These are phyloP conservation scores for Megaustenia siamemsis DNA, from an alignment of 2,888 invertebrate genomes.

Conservation along the genomic window DNA sequence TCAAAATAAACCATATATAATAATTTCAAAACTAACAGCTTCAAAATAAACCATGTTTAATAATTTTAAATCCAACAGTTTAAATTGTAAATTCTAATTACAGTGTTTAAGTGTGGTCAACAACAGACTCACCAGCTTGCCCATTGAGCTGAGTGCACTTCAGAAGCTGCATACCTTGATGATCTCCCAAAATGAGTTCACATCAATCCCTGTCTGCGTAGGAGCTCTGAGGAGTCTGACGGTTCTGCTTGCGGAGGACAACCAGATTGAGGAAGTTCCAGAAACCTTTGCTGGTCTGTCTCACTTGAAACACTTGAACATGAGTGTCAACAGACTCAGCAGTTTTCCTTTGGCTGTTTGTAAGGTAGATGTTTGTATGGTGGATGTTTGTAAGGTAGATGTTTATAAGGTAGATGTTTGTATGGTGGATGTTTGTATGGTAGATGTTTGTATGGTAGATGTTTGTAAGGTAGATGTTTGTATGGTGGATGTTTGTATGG, in stretches of 20 bases:
- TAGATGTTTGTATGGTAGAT: neutral
- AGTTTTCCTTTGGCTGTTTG: constrained; percentile 70
- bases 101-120: constrained; percentile 68
- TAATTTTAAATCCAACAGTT: too few species aligned
- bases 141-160: constrained; percentile 75
- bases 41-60: too few species aligned
- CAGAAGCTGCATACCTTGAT: constrained; percentile 69
- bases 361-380: constrained; percentile 28
- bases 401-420: neutral
- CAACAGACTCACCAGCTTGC: constrained; percentile 72
- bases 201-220: constrained; percentile 66
- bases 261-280: constrained; percentile 62
- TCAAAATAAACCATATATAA: too few species aligned
- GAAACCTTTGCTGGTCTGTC: constrained; percentile 70
- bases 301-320: constrained; percentile 69
- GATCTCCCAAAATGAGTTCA: constrained; percentile 71
- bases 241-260: constrained; percentile 53
- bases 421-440: neutral
- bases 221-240: constrained; percentile 68
- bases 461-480: constrained; percentile 8
- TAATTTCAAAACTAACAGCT: too few species aligned
- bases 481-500: too few species aligned
- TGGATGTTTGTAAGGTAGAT: neutral
- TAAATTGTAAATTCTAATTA: too few species aligned
- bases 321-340: constrained; percentile 70